Evolutionary conservation across 2,797 vertebrate species (phyloP).

Genomic region (Merluccius polli): DNA sequence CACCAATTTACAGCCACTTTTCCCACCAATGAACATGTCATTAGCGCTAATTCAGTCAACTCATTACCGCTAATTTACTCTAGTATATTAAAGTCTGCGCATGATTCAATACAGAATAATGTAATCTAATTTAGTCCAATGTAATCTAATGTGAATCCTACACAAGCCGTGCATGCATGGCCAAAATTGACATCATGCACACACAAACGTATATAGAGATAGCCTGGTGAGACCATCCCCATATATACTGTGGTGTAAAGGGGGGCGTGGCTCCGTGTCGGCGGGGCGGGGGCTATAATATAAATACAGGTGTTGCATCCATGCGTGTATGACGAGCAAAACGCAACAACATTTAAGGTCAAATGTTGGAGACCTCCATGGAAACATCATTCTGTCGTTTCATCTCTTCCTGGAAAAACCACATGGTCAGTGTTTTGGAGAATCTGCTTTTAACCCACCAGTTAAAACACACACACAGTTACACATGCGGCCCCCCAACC

Average conservation of each 20-base stretch:
- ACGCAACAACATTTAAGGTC: neutral
- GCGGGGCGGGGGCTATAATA: no score
- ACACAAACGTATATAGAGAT: neutral
- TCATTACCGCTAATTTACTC: neutral
- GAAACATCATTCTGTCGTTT: neutral
- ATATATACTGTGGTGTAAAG: no score
- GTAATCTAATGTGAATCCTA: neutral
- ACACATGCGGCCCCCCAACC: constrained; percentile 36
- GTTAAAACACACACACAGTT: constrained; percentile 30
- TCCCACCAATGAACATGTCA: neutral
- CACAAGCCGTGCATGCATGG: neutral
- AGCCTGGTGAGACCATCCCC: neutral
- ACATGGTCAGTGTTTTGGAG: neutral
- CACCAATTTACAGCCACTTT: no score
- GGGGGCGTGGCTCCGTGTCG: no score
- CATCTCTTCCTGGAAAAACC: neutral
- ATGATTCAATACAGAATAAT: neutral
- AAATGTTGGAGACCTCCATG: neutral
- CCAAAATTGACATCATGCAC: neutral
- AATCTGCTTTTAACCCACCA: neutral
- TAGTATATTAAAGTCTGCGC: neutral
- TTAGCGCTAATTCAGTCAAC: neutral
- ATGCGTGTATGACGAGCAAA: neutral
- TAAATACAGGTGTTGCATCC: neutral
- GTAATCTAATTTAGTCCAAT: neutral